Conservation (phyloP, 2,888 invertebrate species). For the Scaptomyza parva region DNA sequence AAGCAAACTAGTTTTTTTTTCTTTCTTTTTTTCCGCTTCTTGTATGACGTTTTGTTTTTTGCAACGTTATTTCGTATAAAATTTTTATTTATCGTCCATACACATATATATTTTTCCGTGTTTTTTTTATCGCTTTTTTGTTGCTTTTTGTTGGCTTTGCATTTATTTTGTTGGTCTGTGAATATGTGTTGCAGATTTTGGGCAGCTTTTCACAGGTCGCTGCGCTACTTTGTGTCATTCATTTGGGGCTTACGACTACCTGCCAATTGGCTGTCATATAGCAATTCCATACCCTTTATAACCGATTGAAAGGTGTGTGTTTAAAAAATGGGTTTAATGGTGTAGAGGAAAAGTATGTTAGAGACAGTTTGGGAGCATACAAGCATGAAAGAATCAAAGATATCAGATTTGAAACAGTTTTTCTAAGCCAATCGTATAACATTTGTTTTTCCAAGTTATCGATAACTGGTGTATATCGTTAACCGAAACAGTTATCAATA, state of each 20-base stretch:
- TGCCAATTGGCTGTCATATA: slow-evolving; percentile 4
- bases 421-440: no score
- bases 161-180: slow-evolving; percentile 46
- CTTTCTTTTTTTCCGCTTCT: slow-evolving; percentile 6
- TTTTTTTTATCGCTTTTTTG: background rate
- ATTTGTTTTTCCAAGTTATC: no score
- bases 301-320: no score
- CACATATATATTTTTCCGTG: background rate
- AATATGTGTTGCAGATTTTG: slow-evolving; percentile 58
- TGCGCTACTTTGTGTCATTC: slow-evolving; percentile 55
- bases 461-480: no score
- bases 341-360: no score
- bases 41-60: no score
- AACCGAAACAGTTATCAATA: no score
- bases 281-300: background rate
- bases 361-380: no score
- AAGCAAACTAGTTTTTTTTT: slow-evolving; percentile 24
- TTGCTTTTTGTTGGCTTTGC: slow-evolving; percentile 33
- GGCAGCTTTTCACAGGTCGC: slow-evolving; percentile 67
- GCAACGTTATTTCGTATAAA: slow-evolving; percentile 51
- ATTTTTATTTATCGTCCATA: slow-evolving; percentile 25
- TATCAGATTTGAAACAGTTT: no score
- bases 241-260: slow-evolving; percentile 38
- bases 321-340: no score
- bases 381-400: no score